Conservation (phyloP, 2,797 vertebrate genomes). For the Myotis myotis region DNA sequence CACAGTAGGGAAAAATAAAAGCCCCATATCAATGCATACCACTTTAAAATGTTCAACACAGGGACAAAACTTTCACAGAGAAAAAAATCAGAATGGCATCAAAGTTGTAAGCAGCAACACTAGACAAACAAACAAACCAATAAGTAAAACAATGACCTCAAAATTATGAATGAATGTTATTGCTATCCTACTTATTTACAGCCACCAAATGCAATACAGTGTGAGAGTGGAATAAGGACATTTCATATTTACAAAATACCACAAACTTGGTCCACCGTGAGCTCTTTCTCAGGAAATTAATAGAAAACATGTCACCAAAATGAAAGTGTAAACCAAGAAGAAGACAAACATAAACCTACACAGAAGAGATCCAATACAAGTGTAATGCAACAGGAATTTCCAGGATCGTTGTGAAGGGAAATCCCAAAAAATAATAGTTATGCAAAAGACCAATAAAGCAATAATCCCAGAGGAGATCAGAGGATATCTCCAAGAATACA, state of each 20-base stretch:
- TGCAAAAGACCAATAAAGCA: neutral
- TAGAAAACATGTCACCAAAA: neutral
- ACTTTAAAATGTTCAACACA: neutral
- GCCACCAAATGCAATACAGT: neutral
- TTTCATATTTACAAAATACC: neutral
- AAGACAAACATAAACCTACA: neutral
- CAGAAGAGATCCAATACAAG: neutral
- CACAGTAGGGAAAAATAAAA: accelerated
- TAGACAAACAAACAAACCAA: neutral
- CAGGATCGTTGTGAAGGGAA: neutral
- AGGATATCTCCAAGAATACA: neutral
- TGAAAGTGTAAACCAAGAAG: neutral
- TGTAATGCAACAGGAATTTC: neutral
- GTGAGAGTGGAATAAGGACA: neutral
- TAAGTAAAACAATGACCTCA: neutral
- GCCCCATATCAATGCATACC: too few species aligned
- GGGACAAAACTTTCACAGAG: neutral
- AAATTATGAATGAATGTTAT: neutral
- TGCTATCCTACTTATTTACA: neutral
- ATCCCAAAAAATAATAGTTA: neutral
- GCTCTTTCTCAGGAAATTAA: neutral
- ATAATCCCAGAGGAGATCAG: neutral
- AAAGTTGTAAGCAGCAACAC: neutral
- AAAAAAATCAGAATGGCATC: neutral
- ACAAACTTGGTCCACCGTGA: neutral